Evolutionary conservation across 2,888 invertebrate genomes (phyloP).

Genomic region (Troglohyphantes excavatus): DNA sequence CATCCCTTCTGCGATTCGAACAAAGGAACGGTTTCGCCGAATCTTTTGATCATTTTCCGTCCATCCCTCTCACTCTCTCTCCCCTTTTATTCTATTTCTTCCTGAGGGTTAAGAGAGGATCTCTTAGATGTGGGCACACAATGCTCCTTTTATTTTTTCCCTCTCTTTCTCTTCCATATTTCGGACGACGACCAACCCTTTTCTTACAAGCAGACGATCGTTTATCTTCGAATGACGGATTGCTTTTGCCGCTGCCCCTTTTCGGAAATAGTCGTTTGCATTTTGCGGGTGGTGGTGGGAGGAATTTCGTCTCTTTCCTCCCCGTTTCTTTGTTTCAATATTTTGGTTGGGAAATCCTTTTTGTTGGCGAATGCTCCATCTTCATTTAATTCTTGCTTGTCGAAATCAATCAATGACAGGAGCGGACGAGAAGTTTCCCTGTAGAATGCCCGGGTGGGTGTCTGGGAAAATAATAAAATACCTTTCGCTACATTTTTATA

Average conservation of each 20-base stretch:
- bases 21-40: not conserved
- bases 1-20: not conserved
- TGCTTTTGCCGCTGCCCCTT: not conserved
- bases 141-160: not conserved
- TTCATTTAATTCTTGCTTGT: slow-evolving; percentile 5
- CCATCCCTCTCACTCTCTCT: not conserved
- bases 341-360: not conserved
- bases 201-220: not conserved
- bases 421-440: not conserved
- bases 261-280: slow-evolving; percentile 6
- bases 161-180: not conserved
- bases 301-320: not conserved
- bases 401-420: slow-evolving; percentile 2
- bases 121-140: not conserved
- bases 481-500: not conserved
- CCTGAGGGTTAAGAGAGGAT: not conserved
- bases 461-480: not conserved
- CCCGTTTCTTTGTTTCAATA: not conserved
- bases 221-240: slow-evolving; percentile 6
- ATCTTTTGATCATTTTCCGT: slow-evolving; percentile 4
- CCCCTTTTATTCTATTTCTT: not conserved
- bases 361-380: not conserved
- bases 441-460: not conserved
- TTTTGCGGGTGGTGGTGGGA: not conserved
- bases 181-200: not conserved